Evolutionary conservation across 2,113 vertebrate species (phyloP), one percentile per base, ranked within the genome.

Genomic region (Rhea pennata): DNA sequence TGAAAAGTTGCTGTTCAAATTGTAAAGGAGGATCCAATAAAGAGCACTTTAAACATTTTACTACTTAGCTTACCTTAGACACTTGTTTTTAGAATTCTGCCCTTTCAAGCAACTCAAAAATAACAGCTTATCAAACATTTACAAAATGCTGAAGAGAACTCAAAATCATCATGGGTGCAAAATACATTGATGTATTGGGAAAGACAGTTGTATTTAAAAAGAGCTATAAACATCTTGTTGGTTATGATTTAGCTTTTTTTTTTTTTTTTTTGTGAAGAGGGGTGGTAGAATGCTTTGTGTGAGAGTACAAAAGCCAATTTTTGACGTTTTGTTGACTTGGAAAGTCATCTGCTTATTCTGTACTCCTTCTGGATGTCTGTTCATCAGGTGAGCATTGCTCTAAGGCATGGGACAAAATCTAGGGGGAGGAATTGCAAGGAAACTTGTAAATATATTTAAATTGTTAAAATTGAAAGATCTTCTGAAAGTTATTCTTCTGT

Each of bases 21-120:
- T 99, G 98, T 98, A 99, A 98, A 98, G 98, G 98, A 99, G 98
- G 98, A 98, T 98, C 99, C 98, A 99, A 99, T 99, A 99, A 98
- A 98, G 98, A 98, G 96, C 96, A 98, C 97, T 99, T 99, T 98
- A 96, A 97, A 97, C 97, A 97, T 98, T 98, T 98, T 98, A 98
- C 97, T 98, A 85, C 97, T 98, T 98, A 98, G 94, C 96, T 98
- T 98, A 98, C 98, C 96, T 97, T 95, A 95, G 94, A 97, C 93
- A 77, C 92, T 97, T 97, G 94, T 97, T 98, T 98, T 98, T 95
- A 97, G 91, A 97, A 97, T 97, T 94, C 58, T 94, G 80, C 67
- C 71, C 96, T 97, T 98, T 95, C 48, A 96, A 84, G 39, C 61
- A 97, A 95, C 92, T 96, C 96, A 79, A 94, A 97, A 95, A 89